Conservation (phyloP, 2,888 invertebrate genomes). For the Synanthedon vespiformis region DNA sequence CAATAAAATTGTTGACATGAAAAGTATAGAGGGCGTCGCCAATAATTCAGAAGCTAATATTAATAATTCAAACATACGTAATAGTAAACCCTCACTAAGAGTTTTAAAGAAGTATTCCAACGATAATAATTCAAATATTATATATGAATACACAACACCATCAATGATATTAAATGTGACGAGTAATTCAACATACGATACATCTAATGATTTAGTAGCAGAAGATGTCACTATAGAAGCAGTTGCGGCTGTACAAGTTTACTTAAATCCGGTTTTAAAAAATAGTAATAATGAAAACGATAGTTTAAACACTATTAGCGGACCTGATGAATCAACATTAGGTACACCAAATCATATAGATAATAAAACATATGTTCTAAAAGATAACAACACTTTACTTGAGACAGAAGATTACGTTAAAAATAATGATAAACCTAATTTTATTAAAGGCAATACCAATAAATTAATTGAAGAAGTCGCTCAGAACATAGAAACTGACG, state of each 20-base stretch:
- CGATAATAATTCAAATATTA: conserved; percentile 8
- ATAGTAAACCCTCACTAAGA: no score
- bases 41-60: background rate
- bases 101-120: background rate
- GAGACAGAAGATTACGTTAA: no score
- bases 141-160: background rate
- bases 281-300: no score
- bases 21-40: background rate
- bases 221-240: conserved; percentile 4
- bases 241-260: background rate
- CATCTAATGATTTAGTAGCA: conserved; percentile 2
- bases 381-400: no score
- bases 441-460: no score
- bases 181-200: conserved; percentile 1
- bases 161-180: background rate
- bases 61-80: background rate
- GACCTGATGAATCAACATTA: no score
- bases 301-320: no score
- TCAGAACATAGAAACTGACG: no score
- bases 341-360: no score
- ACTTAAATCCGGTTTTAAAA: background rate
- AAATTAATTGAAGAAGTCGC: no score
- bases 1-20: background rate
- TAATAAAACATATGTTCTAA: no score
- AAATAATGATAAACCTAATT: no score